Evolutionary conservation across 2,113 vertebrate species (phyloP).

Genomic region (Phalacrocorax aristotelis): DNA sequence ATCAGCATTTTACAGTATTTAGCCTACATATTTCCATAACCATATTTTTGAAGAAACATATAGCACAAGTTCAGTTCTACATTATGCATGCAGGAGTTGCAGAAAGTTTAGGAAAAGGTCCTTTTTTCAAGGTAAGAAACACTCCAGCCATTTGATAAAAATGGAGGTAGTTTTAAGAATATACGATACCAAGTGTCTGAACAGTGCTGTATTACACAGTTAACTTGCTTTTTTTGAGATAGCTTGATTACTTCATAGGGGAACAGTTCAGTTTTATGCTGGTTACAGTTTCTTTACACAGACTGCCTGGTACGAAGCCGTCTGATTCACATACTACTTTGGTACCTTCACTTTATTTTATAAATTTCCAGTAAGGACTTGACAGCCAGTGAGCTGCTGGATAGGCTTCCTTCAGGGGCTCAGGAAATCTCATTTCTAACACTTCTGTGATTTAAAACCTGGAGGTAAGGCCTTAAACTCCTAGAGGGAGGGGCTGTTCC

Average conservation of each 20-base stretch:
- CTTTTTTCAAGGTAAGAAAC: background rate
- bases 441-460: background rate
- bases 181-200: background rate
- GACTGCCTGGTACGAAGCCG: background rate
- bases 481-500: background rate
- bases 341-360: background rate
- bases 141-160: constrained; percentile 38
- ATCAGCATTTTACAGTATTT: background rate
- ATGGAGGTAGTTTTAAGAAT: constrained; percentile 42
- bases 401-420: background rate
- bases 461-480: background rate
- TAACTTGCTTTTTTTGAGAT: background rate
- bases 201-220: background rate
- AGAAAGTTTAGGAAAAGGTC: background rate
- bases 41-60: background rate
- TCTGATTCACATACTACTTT: background rate
- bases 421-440: background rate
- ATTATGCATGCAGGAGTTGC: constrained; percentile 24
- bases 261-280: background rate
- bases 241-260: background rate
- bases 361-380: background rate
- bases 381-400: background rate
- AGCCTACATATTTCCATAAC: background rate
- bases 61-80: constrained; percentile 22
- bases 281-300: background rate